Conservation (phyloP, 2,888 invertebrate genomes). For the Chorisops tibialis region DNA sequence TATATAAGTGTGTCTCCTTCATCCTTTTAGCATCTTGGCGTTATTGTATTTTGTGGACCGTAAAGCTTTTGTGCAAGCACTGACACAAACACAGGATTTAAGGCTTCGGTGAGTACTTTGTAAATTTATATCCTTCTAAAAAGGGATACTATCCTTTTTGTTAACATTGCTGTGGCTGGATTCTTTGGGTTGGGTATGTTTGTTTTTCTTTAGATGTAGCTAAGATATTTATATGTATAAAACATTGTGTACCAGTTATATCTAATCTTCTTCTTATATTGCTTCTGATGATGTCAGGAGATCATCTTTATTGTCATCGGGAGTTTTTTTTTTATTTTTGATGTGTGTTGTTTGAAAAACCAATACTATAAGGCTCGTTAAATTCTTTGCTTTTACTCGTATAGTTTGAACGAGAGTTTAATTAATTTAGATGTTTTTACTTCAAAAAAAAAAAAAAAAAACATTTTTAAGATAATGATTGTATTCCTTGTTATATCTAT, state of each 20-base stretch:
- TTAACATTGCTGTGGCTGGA: constrained; percentile 7
- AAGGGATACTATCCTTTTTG: constrained; percentile 13
- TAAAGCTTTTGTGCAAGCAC: constrained; percentile 23
- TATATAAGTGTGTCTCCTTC: neutral
- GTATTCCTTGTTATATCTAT: no score
- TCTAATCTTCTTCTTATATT: neutral
- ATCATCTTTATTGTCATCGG: constrained; percentile 19
- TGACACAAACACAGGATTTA: constrained; percentile 26
- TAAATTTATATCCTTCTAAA: constrained; percentile 26
- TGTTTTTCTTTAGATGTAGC: neutral
- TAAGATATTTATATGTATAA: no score
- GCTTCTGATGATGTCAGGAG: neutral
- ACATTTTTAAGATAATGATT: no score
- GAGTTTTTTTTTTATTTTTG: no score
- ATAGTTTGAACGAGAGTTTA: no score
- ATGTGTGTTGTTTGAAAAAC: constrained; percentile 11
- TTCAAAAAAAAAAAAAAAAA: no score
- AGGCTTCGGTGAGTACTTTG: constrained; percentile 28
- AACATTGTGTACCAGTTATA: no score
- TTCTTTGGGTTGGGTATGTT: neutral
- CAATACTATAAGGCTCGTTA: constrained; percentile 14
- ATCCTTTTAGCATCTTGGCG: constrained; percentile 7
- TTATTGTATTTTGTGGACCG: constrained; percentile 23
- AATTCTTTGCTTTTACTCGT: neutral
- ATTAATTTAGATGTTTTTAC: no score